Conservation (phyloP, 92 coral and sea anemone species). For the Anthopleura xanthogrammica region DNA sequence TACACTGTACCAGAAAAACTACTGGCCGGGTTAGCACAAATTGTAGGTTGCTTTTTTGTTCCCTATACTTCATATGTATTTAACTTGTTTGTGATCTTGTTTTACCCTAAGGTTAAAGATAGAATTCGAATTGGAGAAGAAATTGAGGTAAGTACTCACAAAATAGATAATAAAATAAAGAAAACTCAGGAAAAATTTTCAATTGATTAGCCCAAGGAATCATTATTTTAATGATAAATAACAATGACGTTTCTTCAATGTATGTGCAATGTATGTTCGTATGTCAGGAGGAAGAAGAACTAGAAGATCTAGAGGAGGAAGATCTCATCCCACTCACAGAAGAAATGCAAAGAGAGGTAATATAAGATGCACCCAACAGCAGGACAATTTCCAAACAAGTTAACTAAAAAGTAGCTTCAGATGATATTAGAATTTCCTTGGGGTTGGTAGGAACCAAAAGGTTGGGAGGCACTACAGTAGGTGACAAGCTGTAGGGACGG, state of each 20-base stretch:
- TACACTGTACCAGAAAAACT: too few relatives aligned
- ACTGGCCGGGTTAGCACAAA: not conserved
- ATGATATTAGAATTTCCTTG: too few relatives aligned
- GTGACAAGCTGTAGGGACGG: too few relatives aligned
- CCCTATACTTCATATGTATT: not conserved
- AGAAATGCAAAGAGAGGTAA: conserved; percentile 60
- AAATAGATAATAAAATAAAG: not conserved
- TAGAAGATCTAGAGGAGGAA: conserved; percentile 33
- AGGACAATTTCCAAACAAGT: too few relatives aligned
- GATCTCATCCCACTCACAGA: conserved; percentile 41
- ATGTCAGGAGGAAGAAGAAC: conserved; percentile 20
- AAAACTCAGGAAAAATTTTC: too few relatives aligned
- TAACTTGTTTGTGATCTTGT: not conserved
- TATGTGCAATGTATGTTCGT: not conserved
- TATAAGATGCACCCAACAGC: too few relatives aligned
- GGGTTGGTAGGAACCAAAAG: too few relatives aligned
- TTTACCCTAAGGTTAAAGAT: conserved; percentile 11
- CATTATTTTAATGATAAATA: too few relatives aligned
- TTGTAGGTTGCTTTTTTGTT: not conserved
- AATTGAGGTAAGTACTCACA: conserved; percentile 16
- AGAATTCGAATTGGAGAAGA: conserved; percentile 25
- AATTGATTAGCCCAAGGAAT: too few relatives aligned
- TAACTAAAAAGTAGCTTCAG: too few relatives aligned
- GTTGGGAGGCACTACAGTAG: too few relatives aligned
- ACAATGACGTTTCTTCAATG: not conserved